A percentile compares a stretch with the other conserved stretches of the same genome.
Evolutionary conservation across 2,113 vertebrate species (phyloP).

Genomic region (Alaudala cheleensis): DNA sequence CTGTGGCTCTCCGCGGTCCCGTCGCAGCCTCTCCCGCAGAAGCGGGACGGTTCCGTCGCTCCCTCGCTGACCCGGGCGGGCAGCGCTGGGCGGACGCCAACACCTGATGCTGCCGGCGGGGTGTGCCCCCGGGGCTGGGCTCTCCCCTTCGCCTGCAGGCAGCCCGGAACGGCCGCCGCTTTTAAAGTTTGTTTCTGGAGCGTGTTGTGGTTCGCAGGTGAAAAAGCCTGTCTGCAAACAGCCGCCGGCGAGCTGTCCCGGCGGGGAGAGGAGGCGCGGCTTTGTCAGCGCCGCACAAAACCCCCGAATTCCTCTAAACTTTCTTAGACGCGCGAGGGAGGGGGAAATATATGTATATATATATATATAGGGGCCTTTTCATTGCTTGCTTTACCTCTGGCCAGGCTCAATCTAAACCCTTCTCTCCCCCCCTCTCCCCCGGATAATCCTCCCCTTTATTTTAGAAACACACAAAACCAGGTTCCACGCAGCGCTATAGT

Average conservation of each 20-base stretch:
- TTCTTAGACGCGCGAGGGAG: conserved; percentile 71
- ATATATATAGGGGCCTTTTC: conserved; percentile 82
- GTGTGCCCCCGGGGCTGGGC: neutral
- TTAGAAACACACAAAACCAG: conserved; percentile 90
- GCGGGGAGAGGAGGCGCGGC: conserved; percentile 74
- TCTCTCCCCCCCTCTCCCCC: conserved; percentile 67
- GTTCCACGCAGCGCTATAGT: conserved; percentile 97
- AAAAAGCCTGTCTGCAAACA: conserved; percentile 90
- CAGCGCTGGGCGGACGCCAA: neutral
- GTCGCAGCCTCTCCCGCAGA: neutral
- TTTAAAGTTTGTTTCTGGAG: conserved; percentile 67
- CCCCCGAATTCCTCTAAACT: conserved; percentile 89
- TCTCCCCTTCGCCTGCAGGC: neutral
- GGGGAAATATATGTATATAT: neutral
- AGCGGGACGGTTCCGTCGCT: neutral
- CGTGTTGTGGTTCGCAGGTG: conserved; percentile 87
- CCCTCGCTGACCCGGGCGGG: neutral
- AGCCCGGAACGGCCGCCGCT: neutral
- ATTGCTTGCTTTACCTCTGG: conserved; percentile 85
- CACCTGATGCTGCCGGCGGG: neutral
- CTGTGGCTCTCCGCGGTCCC: neutral
- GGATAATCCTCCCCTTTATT: conserved; percentile 93
- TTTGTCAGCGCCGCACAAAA: conserved; percentile 83
- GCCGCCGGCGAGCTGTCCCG: conserved; percentile 73
- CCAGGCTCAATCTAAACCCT: conserved; percentile 85